These are phyloP conservation scores for Nymphalis urticae DNA, from an alignment of 2,888 invertebrate species.

Conservation along the genomic window DNA sequence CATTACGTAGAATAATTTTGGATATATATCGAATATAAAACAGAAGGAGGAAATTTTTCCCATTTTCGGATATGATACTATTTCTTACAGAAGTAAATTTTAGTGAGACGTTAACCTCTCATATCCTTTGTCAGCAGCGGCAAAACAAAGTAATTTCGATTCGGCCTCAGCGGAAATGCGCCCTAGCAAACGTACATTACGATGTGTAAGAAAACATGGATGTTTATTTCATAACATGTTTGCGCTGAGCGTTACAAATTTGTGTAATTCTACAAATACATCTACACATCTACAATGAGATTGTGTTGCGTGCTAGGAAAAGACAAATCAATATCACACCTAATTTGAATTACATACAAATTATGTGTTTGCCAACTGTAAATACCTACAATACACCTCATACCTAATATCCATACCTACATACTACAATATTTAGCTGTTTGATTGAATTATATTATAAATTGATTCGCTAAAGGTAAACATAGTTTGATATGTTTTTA, in stretches of 20 bases:
- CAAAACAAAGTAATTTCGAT: conserved; percentile 73
- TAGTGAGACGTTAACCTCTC: conserved; percentile 43
- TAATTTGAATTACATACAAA: not conserved
- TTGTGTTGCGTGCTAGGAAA: not conserved
- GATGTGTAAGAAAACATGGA: conserved; percentile 67
- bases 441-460: no score
- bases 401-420: no score
- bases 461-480: no score
- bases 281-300: no score
- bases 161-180: conserved; percentile 53
- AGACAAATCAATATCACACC: not conserved
- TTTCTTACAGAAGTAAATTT: conserved; percentile 35
- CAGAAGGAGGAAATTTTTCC: conserved; percentile 19
- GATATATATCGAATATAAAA: not conserved
- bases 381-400: no score
- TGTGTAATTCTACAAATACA: conserved; percentile 34
- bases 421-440: no score
- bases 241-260: conserved; percentile 52
- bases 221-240: conserved; percentile 62
- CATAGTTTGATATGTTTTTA: no score
- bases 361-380: no score
- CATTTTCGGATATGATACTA: conserved; percentile 25
- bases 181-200: conserved; percentile 65
- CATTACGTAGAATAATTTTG: not conserved
- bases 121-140: conserved; percentile 47